phyloP scores from a whole-genome alignment of 2,888 invertebrate genomes.

The Reticulitermes lucifugus region DNA sequence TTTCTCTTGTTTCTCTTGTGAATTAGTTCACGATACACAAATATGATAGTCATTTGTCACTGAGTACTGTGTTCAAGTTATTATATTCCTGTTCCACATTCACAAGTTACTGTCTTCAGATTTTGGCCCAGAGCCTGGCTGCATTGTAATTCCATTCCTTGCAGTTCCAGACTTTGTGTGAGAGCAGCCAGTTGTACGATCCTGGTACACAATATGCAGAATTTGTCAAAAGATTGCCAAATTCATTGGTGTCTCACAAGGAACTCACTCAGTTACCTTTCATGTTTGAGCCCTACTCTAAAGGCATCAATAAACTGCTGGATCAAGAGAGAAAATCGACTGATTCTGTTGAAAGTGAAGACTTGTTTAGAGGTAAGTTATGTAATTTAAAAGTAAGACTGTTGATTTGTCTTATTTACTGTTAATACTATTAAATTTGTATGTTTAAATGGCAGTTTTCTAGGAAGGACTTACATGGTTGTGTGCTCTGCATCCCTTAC shows the following conservation, averaged over 20 bases:
- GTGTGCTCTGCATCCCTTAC: too few relatives aligned
- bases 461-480: too few relatives aligned
- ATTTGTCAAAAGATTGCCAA: conserved; percentile 64
- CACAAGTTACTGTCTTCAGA: too few relatives aligned
- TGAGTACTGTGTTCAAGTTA: too few relatives aligned
- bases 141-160: conserved; percentile 5
- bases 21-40: too few relatives aligned
- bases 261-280: conserved; percentile 56
- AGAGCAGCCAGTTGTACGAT: conserved; percentile 65
- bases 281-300: conserved; percentile 61
- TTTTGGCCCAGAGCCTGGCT: too few relatives aligned
- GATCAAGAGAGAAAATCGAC: conserved; percentile 48
- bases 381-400: not conserved
- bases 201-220: conserved; percentile 68
- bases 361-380: conserved; percentile 45
- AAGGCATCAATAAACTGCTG: conserved; percentile 35
- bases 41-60: too few relatives aligned
- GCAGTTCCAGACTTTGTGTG: conserved; percentile 65
- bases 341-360: conserved; percentile 49
- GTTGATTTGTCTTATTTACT: too few relatives aligned
- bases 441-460: too few relatives aligned
- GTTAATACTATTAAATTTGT: too few relatives aligned
- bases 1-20: too few relatives aligned
- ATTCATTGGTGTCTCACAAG: conserved; percentile 51
- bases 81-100: too few relatives aligned